Evolutionary conservation across 2,113 vertebrate species (phyloP).

Genomic region (Poeciliopsis turrubarensis): DNA sequence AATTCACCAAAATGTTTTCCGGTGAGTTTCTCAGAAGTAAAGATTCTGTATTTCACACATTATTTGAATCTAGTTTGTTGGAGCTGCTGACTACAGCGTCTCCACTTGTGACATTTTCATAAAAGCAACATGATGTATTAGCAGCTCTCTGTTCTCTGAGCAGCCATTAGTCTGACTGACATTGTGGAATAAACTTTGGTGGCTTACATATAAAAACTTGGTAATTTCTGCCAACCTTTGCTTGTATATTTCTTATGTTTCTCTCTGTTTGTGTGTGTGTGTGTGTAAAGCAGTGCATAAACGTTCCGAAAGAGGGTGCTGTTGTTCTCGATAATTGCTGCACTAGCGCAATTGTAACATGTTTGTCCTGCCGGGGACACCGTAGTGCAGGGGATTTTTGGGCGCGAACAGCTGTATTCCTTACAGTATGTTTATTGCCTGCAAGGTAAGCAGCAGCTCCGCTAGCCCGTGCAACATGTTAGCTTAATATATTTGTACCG

Average conservation of each 20-base stretch:
- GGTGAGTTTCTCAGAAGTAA: neutral
- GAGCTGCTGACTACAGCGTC: conserved; percentile 6
- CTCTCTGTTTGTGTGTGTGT: conserved; percentile 7
- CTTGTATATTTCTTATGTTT: neutral
- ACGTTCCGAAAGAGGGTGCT: no score
- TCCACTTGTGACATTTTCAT: conserved; percentile 42
- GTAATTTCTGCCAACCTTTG: conserved; percentile 22
- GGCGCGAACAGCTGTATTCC: no score
- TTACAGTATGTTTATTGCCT: no score
- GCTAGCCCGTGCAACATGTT: no score
- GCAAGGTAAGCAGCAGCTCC: no score
- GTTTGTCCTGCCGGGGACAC: no score
- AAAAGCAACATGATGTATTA: conserved; percentile 31
- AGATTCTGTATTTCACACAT: neutral
- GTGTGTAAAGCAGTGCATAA: no score
- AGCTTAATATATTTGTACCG: no score
- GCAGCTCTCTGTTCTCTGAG: conserved; percentile 7
- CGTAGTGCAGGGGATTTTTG: no score
- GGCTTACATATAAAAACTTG: conserved; percentile 25
- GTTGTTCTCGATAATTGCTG: no score
- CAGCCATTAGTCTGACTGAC: conserved; percentile 41
- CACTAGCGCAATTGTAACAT: no score
- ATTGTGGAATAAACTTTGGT: conserved; percentile 27
- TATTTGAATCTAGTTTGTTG: conserved; percentile 10
- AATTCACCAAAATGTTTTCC: neutral